Evolutionary conservation across 2,888 invertebrate species (phyloP).

Genomic region (Phoronis australis): DNA sequence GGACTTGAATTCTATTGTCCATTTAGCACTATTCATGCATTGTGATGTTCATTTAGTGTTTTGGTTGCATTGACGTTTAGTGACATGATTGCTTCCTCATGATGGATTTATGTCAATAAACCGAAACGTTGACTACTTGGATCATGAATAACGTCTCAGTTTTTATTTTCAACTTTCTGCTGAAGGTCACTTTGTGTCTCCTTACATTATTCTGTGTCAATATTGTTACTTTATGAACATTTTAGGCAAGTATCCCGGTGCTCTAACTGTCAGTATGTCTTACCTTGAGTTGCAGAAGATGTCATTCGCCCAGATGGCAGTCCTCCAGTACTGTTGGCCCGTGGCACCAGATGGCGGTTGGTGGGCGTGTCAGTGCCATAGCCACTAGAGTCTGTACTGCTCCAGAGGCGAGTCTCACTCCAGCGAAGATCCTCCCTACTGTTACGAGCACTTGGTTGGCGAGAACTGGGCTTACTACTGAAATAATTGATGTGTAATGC

Average conservation of each 20-base stretch:
- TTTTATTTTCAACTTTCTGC: neutral
- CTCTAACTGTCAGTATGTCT: neutral
- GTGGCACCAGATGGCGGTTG: constrained; percentile 61
- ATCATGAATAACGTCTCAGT: no score
- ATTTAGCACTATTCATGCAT: no score
- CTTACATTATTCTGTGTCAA: neutral
- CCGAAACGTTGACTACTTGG: no score
- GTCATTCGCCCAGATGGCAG: constrained; percentile 4
- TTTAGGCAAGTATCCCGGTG: no score
- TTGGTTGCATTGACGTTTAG: no score
- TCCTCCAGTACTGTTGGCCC: constrained; percentile 82
- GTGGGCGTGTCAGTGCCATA: constrained; percentile 50
- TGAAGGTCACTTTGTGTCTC: neutral
- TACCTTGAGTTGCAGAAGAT: no score
- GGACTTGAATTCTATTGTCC: no score
- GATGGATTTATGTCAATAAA: no score
- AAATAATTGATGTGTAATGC: no score
- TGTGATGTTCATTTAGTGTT: no score
- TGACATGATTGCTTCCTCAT: no score
- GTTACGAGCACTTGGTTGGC: constrained; percentile 40
- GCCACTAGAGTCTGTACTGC: constrained; percentile 57
- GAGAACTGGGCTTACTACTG: constrained; percentile 29
- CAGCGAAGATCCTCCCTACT: constrained; percentile 57
- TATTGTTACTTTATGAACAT: no score
- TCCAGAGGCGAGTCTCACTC: constrained; percentile 56